phyloP scores from a whole-genome alignment of 1,140 invertebrate species.

The Drosophila aff. region DNA sequence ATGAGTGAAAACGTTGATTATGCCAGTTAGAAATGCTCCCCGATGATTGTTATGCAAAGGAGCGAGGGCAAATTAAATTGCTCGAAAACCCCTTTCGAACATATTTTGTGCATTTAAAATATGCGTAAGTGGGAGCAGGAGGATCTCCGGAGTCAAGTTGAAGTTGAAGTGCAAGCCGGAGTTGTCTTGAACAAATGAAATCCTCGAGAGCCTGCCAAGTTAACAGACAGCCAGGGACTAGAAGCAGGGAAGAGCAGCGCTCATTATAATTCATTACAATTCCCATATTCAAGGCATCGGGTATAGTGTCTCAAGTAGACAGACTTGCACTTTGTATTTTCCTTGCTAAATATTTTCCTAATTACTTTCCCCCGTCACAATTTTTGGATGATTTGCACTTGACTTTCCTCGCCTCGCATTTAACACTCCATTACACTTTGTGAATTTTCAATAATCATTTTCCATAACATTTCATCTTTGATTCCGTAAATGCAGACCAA shows the following conservation, averaged over 20 bases:
- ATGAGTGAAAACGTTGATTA: slow-evolving; percentile 67
- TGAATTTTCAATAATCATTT: slow-evolving; percentile 68
- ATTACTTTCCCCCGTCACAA: slow-evolving; percentile 64
- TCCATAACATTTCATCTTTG: slow-evolving; percentile 56
- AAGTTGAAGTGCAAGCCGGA: slow-evolving; percentile 22
- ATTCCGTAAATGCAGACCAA: not conserved
- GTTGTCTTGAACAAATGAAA: slow-evolving; percentile 24
- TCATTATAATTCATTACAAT: slow-evolving; percentile 29
- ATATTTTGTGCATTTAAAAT: slow-evolving; percentile 53
- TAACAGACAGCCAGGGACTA: slow-evolving; percentile 36
- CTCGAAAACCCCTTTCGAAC: slow-evolving; percentile 40
- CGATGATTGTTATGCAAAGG: slow-evolving; percentile 76
- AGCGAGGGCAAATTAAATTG: slow-evolving; percentile 57
- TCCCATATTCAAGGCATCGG: slow-evolving; percentile 25
- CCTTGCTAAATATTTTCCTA: slow-evolving; percentile 71
- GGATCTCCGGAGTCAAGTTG: slow-evolving; percentile 7
- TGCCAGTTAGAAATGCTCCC: slow-evolving; percentile 22
- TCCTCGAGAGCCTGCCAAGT: slow-evolving; percentile 48
- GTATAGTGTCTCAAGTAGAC: slow-evolving; percentile 35
- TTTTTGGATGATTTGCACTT: slow-evolving; percentile 36
- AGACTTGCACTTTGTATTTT: slow-evolving; percentile 9
- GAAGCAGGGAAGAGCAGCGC: not conserved
- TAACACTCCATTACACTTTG: slow-evolving; percentile 72
- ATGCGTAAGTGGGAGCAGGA: slow-evolving; percentile 22
- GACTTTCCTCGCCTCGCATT: slow-evolving; percentile 26